phyloP scores from a whole-genome alignment of 1,140 invertebrate species.

The Listronotus oregonensis region DNA sequence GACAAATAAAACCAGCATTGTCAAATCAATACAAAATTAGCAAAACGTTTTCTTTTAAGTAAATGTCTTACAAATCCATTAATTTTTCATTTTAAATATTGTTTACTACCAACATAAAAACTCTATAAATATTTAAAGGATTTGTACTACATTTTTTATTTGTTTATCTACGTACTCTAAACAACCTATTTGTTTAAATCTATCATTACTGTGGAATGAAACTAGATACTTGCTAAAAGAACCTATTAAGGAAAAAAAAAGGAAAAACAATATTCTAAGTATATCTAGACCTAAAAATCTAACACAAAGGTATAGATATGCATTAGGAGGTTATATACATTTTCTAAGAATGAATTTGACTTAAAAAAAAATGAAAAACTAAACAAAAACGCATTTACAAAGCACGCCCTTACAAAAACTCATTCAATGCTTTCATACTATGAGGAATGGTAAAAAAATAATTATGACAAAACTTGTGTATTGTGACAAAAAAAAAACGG shows the following conservation, averaged over 20 bases:
- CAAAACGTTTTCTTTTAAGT: too few species aligned
- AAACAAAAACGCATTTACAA: constrained; percentile 23
- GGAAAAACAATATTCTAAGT: neutral
- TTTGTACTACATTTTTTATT: too few species aligned
- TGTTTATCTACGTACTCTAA: too few species aligned
- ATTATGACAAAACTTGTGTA: too few species aligned
- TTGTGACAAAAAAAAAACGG: too few species aligned
- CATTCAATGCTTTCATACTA: constrained; percentile 13
- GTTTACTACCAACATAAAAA: too few species aligned
- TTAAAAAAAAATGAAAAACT: constrained; percentile 4
- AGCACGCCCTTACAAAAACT: constrained; percentile 18
- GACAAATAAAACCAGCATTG: constrained; percentile 49
- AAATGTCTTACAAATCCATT: too few species aligned
- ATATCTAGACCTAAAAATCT: neutral
- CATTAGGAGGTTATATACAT: constrained; percentile 5
- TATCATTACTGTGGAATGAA: neutral
- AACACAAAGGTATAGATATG: constrained; percentile 14
- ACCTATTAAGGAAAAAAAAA: neutral
- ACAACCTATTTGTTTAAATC: too few species aligned
- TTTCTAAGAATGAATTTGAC: neutral
- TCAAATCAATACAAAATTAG: neutral
- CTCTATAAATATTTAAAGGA: too few species aligned
- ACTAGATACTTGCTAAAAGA: neutral
- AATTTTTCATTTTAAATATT: too few species aligned
- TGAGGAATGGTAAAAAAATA: neutral